Conservation (phyloP, 2,113 vertebrate genomes). For the Podarcis cretensis region DNA sequence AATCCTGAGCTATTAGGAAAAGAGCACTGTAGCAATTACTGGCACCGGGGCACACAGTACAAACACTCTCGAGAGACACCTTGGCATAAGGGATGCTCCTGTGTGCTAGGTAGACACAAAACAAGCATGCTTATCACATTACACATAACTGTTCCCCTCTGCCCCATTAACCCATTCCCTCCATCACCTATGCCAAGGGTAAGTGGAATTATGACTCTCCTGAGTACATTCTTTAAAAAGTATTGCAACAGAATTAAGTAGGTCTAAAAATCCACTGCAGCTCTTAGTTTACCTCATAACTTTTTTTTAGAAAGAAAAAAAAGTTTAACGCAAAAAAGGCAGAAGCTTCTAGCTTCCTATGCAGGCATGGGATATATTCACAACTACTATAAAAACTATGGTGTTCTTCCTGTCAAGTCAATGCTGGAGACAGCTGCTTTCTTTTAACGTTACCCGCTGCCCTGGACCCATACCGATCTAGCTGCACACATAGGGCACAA, state of each 20-base stretch:
- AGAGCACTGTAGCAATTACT: neutral
- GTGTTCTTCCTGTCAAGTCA: neutral
- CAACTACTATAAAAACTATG: neutral
- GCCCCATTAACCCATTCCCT: neutral
- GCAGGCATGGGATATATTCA: neutral
- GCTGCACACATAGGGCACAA: constrained; percentile 3
- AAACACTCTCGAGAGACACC: neutral
- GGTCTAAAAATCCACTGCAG: neutral
- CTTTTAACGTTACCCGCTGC: neutral
- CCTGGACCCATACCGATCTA: neutral
- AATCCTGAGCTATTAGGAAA: constrained; percentile 18
- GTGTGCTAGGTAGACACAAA: neutral
- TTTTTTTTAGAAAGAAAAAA: neutral
- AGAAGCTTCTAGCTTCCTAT: neutral
- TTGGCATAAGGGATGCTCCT: neutral
- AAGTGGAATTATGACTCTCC: neutral
- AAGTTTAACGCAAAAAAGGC: neutral
- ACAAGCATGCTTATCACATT: neutral
- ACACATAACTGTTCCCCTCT: neutral
- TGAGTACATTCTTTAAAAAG: too few species aligned
- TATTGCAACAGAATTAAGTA: constrained; percentile 16
- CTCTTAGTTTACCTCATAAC: neutral
- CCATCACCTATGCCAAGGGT: neutral
- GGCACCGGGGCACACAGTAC: neutral
- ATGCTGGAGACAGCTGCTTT: neutral